A percentile compares a stretch with the other conserved stretches of the same genome.
These are phyloP conservation scores for Procambarus clarkii DNA, from an alignment of 1,140 invertebrate genomes.

Conservation along the genomic window DNA sequence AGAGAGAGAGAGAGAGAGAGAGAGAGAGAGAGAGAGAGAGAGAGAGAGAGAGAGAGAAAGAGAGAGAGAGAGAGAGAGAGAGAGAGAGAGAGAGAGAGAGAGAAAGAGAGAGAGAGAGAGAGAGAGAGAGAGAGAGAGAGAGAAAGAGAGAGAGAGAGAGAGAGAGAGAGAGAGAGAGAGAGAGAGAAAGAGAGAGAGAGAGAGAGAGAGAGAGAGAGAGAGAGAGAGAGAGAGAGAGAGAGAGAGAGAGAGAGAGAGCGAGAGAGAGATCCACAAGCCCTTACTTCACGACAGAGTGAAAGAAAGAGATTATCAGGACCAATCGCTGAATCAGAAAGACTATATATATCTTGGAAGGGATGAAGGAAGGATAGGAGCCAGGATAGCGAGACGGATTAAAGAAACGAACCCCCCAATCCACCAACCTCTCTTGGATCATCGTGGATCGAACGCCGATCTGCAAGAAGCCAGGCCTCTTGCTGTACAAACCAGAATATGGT, in stretches of 20 bases:
- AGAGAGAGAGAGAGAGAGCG: neutral
- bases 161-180: neutral
- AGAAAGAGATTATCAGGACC: too few relatives aligned
- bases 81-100: neutral
- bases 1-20: neutral
- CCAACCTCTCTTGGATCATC: too few relatives aligned
- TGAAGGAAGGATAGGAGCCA: too few relatives aligned
- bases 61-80: neutral
- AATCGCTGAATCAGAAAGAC: too few relatives aligned
- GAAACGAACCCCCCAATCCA: too few relatives aligned
- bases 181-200: neutral
- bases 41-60: neutral
- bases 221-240: neutral
- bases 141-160: neutral
- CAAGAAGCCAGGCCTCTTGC: too few relatives aligned
- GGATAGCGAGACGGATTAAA: too few relatives aligned
- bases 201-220: too few relatives aligned
- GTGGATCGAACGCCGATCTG: too few relatives aligned
- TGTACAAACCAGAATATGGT: too few relatives aligned
- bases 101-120: neutral
- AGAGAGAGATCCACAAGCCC: too few relatives aligned
- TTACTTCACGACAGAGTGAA: too few relatives aligned
- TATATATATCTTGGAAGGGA: neutral
- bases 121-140: slow-evolving; percentile 2
- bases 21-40: neutral